Conservation (phyloP, 1,140 invertebrate genomes). For the Mya arenaria region DNA sequence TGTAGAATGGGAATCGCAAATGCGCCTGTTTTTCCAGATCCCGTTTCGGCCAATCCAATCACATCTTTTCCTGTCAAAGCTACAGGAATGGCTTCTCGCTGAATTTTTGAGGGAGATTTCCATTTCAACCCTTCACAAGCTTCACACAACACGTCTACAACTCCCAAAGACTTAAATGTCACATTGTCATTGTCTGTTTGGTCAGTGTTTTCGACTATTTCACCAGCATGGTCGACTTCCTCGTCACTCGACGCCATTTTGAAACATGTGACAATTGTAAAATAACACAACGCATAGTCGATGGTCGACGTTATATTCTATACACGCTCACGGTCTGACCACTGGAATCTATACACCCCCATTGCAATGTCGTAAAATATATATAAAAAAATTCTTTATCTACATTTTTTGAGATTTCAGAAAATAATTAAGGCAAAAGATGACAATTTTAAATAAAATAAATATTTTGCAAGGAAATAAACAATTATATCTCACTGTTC, state of each 20-base stretch:
- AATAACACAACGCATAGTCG: too few relatives aligned
- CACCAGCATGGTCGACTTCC: not conserved
- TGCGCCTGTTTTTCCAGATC: constrained; percentile 98
- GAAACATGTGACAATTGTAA: not conserved
- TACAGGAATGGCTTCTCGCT: constrained; percentile 95
- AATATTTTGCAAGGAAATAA: too few relatives aligned
- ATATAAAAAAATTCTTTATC: too few relatives aligned
- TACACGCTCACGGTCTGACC: too few relatives aligned
- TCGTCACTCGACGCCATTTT: constrained; percentile 7
- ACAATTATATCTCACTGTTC: too few relatives aligned
- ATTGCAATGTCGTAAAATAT: too few relatives aligned
- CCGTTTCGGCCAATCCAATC: constrained; percentile 98
- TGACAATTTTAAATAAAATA: too few relatives aligned
- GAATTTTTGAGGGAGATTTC: constrained; percentile 96
- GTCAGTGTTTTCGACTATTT: not conserved
- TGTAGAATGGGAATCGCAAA: constrained; percentile 98
- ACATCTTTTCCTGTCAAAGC: constrained; percentile 95
- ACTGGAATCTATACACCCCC: too few relatives aligned
- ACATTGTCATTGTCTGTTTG: constrained; percentile 32
- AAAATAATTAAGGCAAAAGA: too few relatives aligned
- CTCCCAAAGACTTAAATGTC: constrained; percentile 83
- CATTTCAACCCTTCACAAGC: constrained; percentile 96
- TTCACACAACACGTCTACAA: constrained; percentile 95
- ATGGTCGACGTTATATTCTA: too few relatives aligned
- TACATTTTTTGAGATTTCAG: too few relatives aligned